These are phyloP conservation scores for Zoanthus sansibaricus DNA, from an alignment of 92 coral and sea anemone species.

Conservation along the genomic window DNA sequence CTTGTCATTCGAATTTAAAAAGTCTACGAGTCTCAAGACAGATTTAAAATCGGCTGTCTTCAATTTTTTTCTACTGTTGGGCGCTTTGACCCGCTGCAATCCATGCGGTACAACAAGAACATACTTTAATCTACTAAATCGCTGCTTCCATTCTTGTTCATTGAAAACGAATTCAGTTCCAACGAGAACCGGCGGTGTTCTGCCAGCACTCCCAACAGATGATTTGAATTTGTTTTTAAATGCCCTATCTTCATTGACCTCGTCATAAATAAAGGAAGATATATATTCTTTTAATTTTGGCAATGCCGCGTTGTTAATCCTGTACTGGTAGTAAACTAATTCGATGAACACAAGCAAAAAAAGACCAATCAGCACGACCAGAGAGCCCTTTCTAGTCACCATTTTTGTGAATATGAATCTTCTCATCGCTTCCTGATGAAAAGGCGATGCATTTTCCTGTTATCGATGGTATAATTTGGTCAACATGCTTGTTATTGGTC, in stretches of 20 bases:
- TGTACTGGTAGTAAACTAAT: conserved; percentile 38
- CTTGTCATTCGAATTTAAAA: conserved; percentile 31
- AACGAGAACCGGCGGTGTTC: conserved; percentile 38
- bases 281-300: conserved; percentile 32
- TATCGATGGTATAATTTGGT: background rate
- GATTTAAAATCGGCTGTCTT: conserved; percentile 25
- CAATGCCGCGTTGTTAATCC: conserved; percentile 28
- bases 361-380: conserved; percentile 30
- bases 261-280: conserved; percentile 34
- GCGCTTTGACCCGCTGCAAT: conserved; percentile 16
- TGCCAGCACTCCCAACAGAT: background rate
- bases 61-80: conserved; percentile 18
- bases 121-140: conserved; percentile 12
- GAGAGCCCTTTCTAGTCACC: conserved; percentile 38
- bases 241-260: conserved; percentile 1
- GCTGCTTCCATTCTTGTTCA: conserved; percentile 27
- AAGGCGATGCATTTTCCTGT: background rate
- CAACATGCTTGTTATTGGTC: conserved; percentile 6
- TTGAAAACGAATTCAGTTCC: conserved; percentile 37
- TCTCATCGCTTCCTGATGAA: conserved; percentile 11
- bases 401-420: conserved; percentile 15
- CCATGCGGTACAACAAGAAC: conserved; percentile 38
- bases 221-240: conserved; percentile 6
- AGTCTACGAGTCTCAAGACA: conserved; percentile 7
- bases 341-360: conserved; percentile 19